phyloP scores from a whole-genome alignment of 2,797 vertebrate species.

The Morus bassanus region DNA sequence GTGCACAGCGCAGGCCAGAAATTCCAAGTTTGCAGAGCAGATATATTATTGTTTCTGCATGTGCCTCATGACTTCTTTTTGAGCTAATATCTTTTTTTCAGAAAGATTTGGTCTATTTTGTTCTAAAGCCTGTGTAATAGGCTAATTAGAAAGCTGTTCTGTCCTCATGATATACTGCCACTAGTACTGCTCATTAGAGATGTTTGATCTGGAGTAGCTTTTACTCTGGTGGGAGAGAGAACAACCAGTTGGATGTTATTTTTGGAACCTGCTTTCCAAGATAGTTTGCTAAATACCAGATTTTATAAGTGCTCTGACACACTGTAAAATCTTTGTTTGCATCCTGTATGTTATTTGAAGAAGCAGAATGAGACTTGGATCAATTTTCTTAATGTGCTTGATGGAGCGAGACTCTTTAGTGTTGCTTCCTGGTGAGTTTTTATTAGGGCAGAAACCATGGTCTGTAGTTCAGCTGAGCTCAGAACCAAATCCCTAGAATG shows the following conservation, averaged over 20 bases:
- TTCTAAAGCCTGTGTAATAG: not conserved
- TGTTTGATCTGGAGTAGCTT: not conserved
- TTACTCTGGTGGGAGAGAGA: not conserved
- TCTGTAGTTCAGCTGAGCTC: not conserved
- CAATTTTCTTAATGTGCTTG: not conserved
- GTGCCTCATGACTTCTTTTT: not conserved
- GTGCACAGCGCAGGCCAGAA: not conserved
- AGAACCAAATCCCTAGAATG: not conserved
- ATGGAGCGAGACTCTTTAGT: not conserved
- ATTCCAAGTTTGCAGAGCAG: not conserved
- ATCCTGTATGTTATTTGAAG: not conserved
- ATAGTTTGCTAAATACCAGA: not conserved
- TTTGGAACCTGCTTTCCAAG: slow-evolving; percentile 17
- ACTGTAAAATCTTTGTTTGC: slow-evolving; percentile 14
- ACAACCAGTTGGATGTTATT: not conserved
- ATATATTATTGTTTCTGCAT: not conserved
- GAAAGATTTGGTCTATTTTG: not conserved
- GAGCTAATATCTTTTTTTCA: not conserved
- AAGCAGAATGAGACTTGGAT: not conserved
- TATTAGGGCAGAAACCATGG: not conserved
- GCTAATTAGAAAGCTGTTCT: slow-evolving; percentile 7
- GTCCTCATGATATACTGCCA: not conserved
- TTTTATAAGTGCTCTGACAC: not conserved
- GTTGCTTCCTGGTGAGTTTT: not conserved
- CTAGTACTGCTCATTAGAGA: slow-evolving; percentile 4